These are phyloP conservation scores for Pangasius krempfi DNA, from an alignment of 2,797 vertebrate genomes.

Conservation along the genomic window DNA sequence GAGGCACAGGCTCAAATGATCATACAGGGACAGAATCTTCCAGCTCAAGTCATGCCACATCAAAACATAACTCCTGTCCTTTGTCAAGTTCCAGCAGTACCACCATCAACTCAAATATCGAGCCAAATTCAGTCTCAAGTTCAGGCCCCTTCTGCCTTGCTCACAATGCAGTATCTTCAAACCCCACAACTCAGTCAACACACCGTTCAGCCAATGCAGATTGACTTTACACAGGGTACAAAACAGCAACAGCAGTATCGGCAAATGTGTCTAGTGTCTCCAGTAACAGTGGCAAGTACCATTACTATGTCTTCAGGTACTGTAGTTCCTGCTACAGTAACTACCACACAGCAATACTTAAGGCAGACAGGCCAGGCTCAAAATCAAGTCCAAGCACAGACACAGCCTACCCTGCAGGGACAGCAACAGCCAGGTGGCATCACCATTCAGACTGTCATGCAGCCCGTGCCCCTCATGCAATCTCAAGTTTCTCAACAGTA, in stretches of 20 bases:
- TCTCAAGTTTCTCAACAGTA: conserved; percentile 65
- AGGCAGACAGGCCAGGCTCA: conserved; percentile 64
- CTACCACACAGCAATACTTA: conserved; percentile 62
- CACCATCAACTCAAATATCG: conserved; percentile 38
- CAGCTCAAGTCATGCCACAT: conserved; percentile 49
- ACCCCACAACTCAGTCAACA: conserved; percentile 65
- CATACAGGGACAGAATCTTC: conserved; percentile 50
- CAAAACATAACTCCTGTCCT: conserved; percentile 48
- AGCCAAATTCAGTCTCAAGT: conserved; percentile 45
- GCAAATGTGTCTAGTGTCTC: conserved; percentile 65
- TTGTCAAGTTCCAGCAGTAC: conserved; percentile 39
- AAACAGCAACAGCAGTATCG: conserved; percentile 70
- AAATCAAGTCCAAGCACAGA: conserved; percentile 59
- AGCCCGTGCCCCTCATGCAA: conserved; percentile 58
- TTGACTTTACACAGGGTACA: conserved; percentile 62
- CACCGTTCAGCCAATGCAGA: conserved; percentile 63
- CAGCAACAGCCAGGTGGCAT: conserved; percentile 63
- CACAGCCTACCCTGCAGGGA: conserved; percentile 57
- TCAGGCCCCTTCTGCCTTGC: conserved; percentile 53
- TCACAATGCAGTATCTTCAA: conserved; percentile 65
- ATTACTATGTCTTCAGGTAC: conserved; percentile 53
- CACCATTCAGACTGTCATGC: conserved; percentile 62
- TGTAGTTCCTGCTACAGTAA: conserved; percentile 59
- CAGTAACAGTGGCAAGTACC: conserved; percentile 58
- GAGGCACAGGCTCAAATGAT: conserved; percentile 45